phyloP scores from a whole-genome alignment of 2,888 invertebrate genomes.

The Dasypogon diadema region DNA sequence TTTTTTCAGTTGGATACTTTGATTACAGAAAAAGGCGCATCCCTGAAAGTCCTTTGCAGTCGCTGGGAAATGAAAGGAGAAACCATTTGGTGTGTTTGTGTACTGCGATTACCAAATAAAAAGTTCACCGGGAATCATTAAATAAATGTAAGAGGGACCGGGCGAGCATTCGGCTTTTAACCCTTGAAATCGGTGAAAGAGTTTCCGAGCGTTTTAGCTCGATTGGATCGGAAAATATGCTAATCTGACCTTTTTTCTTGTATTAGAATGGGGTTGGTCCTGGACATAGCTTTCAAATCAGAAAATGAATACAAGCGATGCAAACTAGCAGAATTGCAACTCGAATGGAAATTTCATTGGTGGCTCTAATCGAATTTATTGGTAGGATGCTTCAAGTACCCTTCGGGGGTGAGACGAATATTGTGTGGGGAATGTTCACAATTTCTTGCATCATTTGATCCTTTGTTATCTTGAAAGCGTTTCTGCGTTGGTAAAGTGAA shows the following conservation, averaged over 20 bases:
- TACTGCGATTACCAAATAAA: slow-evolving; percentile 50
- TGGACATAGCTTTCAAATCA: slow-evolving; percentile 39
- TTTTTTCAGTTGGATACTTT: slow-evolving; percentile 34
- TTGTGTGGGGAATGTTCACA: neutral
- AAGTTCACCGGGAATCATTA: slow-evolving; percentile 49
- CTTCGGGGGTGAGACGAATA: neutral
- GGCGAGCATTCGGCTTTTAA: slow-evolving; percentile 32
- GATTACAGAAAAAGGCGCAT: slow-evolving; percentile 49
- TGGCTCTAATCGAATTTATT: slow-evolving; percentile 53
- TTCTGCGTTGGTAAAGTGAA: too few species aligned
- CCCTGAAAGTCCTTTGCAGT: slow-evolving; percentile 45
- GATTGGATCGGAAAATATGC: slow-evolving; percentile 58
- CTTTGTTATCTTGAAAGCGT: slow-evolving; percentile 19
- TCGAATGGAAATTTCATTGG: slow-evolving; percentile 54
- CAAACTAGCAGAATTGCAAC: slow-evolving; percentile 49
- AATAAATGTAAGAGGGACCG: slow-evolving; percentile 48
- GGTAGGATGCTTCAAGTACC: slow-evolving; percentile 13
- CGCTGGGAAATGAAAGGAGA: slow-evolving; percentile 40
- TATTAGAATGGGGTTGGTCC: neutral
- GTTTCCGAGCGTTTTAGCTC: slow-evolving; percentile 60
- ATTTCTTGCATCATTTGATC: slow-evolving; percentile 12
- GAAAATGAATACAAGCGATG: slow-evolving; percentile 43
- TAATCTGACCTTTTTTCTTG: slow-evolving; percentile 48
- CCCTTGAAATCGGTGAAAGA: slow-evolving; percentile 48
- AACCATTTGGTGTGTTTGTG: slow-evolving; percentile 35